Base-by-base conservation (phyloP, 2,113 vertebrate genomes). In the Scomber scombrus region DNA sequence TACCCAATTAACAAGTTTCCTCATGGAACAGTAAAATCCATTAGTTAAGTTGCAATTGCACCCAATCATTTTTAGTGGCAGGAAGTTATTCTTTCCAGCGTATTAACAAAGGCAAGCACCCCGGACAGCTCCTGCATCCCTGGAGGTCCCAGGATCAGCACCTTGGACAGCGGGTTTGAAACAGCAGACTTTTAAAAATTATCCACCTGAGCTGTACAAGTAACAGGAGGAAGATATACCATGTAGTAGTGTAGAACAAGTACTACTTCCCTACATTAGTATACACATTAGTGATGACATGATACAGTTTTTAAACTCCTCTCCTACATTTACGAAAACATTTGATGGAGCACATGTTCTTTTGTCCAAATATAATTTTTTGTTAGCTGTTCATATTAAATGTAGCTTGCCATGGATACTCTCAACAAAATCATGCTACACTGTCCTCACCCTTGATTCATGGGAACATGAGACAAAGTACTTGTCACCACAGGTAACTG, bases 81-180 rank as follows among this genome's bases (percentile, higher is more conserved):
- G 5, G 19, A 31, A 31, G 29, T 45, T 26, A 18, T 23, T 68
- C 9, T 2, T 26, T 34, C 29, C 64, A 49, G 63, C 3, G 0
- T 8, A 21, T 43, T 1, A 1, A 69, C 2, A 23, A 19, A 16
- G 18, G 29, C 31, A 12, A 75, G 67, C 5, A 82, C 56, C 56
- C 34, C 40, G 46, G 67, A 81, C 65, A 78, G 81, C 62, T 71
- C 60, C 63, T 8, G 12, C 72, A 49, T 74, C 68, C 58, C 45
- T 70, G 54, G 60, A 62, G 69, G 78, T 80, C 43, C 15, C 40
- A 26, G 29, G 10, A 71, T 85, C 85, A 81, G 88, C 52, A 84
- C 83, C 82, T 67, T 75, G 77, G 88, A 88, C 80, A 87, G 85
- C 55, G 74, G 45, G 50, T 12, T 63, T 70, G 26, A 58, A 12